Percentiles rank a stretch among this genome's conserved stretches.
Conservation (phyloP, 2,113 vertebrate genomes). For the Trinectes maculatus region DNA sequence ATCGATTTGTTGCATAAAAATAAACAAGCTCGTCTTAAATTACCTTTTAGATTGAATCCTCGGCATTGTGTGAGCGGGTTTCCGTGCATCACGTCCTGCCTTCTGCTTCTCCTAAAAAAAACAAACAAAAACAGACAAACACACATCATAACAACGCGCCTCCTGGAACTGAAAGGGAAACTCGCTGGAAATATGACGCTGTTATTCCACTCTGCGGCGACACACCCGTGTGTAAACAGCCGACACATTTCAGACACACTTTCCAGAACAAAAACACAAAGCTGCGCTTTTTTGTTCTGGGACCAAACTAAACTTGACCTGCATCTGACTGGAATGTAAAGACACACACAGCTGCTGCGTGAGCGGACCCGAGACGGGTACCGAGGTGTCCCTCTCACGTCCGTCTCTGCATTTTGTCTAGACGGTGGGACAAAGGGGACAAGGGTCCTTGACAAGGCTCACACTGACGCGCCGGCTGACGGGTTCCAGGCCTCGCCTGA, state of each 20-base stretch:
- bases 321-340: slow-evolving; percentile 32
- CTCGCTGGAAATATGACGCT: slow-evolving; percentile 38
- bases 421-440: neutral
- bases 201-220: slow-evolving; percentile 38
- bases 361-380: slow-evolving; percentile 7
- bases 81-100: slow-evolving; percentile 96
- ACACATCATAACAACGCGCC: slow-evolving; percentile 17
- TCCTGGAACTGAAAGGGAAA: slow-evolving; percentile 14
- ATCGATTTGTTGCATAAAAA: too few relatives aligned
- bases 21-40: neutral
- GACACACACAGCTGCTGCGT: slow-evolving; percentile 33
- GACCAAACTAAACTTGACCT: slow-evolving; percentile 64
- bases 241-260: slow-evolving; percentile 52
- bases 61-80: slow-evolving; percentile 96
- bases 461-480: neutral
- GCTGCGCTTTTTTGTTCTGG: slow-evolving; percentile 21
- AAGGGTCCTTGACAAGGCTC: slow-evolving; percentile 13
- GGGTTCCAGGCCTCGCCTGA: slow-evolving; percentile 20
- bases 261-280: neutral
- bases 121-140: slow-evolving; percentile 23
- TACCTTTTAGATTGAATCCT: slow-evolving; percentile 99
- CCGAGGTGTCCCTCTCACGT: slow-evolving; percentile 20
- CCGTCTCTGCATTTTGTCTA: slow-evolving; percentile 58
- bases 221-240: slow-evolving; percentile 50
- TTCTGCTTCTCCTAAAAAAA: slow-evolving; percentile 89